phyloP scores from a whole-genome alignment of 2,113 vertebrate genomes.

The Rhynchopsitta pachyrhyncha region DNA sequence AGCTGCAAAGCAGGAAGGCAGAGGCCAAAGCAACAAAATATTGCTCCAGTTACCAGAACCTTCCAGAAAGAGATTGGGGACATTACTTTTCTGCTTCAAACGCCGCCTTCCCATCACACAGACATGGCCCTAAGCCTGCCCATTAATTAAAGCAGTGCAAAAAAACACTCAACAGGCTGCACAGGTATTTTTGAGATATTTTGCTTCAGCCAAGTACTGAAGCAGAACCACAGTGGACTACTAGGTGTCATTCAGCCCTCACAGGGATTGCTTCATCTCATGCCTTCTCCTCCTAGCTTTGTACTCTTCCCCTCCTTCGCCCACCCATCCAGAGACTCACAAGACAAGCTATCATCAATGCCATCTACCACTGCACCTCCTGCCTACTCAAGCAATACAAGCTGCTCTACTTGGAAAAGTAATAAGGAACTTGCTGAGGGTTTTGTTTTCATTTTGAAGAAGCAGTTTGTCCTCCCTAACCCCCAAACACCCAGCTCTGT shows the following conservation, averaged over 20 bases:
- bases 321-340: slow-evolving; percentile 28
- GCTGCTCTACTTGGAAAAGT: slow-evolving; percentile 39
- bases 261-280: neutral
- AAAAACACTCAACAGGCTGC: neutral
- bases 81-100: neutral
- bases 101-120: neutral
- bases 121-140: neutral
- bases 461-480: slow-evolving; percentile 37
- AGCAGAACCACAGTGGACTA: neutral
- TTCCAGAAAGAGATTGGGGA: neutral
- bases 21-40: neutral
- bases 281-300: neutral
- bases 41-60: neutral
- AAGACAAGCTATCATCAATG: slow-evolving; percentile 57
- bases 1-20: slow-evolving; percentile 7
- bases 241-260: neutral
- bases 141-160: neutral
- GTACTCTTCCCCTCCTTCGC: slow-evolving; percentile 5
- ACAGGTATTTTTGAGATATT: neutral
- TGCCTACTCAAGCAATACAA: slow-evolving; percentile 64
- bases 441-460: slow-evolving; percentile 42
- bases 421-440: neutral
- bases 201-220: neutral
- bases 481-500: neutral
- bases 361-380: slow-evolving; percentile 42